Evolutionary conservation across 1,140 invertebrate species (phyloP).

Genomic region (Zaprionus kolodkinae): DNA sequence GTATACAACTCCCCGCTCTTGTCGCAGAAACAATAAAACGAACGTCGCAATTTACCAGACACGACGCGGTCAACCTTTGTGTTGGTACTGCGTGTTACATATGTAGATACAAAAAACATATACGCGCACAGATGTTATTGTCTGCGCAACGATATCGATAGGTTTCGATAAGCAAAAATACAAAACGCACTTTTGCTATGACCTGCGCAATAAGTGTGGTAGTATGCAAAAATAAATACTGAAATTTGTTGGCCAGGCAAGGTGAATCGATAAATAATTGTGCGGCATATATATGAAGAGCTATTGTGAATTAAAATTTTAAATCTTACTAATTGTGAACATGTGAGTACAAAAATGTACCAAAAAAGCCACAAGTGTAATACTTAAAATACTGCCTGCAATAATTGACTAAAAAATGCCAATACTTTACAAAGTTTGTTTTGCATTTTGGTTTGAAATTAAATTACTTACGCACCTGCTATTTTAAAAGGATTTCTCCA

Average conservation of each 20-base stretch:
- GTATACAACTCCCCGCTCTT: slow-evolving; percentile 12
- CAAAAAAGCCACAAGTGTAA: background rate
- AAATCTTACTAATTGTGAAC: background rate
- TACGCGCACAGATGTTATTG: background rate
- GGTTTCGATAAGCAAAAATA: slow-evolving; percentile 8
- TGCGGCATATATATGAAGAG: background rate
- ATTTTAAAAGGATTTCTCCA: slow-evolving; percentile 84
- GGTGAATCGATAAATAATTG: background rate
- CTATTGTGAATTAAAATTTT: background rate
- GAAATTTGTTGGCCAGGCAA: background rate
- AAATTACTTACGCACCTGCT: slow-evolving; percentile 29
- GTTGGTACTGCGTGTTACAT: slow-evolving; percentile 33
- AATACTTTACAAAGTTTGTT: background rate
- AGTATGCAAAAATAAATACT: background rate
- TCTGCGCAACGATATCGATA: slow-evolving; percentile 30
- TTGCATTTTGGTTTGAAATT: background rate
- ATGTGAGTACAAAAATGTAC: background rate
- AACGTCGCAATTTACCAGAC: slow-evolving; percentile 36
- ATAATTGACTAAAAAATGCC: background rate
- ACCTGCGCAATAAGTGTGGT: slow-evolving; percentile 1
- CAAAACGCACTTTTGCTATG: background rate
- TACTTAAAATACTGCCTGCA: background rate
- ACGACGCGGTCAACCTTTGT: slow-evolving; percentile 39
- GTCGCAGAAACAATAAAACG: background rate
- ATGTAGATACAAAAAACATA: slow-evolving; percentile 27